Base-by-base conservation (phyloP, 1,140 invertebrate species). In the Macrosteles quadrilineatus region DNA sequence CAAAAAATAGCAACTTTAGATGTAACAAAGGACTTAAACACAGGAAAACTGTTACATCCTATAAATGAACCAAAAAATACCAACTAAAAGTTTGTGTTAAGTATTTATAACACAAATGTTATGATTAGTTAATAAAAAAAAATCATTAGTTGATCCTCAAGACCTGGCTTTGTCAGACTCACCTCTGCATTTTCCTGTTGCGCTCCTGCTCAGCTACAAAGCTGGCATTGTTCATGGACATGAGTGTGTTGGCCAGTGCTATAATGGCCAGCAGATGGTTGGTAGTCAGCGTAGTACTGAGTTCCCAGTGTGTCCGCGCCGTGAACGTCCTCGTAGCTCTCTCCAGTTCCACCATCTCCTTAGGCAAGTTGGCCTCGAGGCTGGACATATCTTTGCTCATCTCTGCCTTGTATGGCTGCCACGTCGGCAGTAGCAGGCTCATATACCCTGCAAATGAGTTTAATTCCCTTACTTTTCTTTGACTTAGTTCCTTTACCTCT, bases 221-320 rank as follows among this genome's bases (percentile, higher is more conserved):
- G 21, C 94, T 95, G 29, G 96, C 94, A 77, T 95, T 95, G 78
- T 93, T 96, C 94, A 99, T 98, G 0, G 95, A 97, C 95, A 98
- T 98, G 21, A 99, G 84, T 0, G 98, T 99, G 80, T 99, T 98
- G 11, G 96, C 93, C 29, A 98, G 83, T 19, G 97, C 91, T 31
- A 99, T 94, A 47, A 99, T 90, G 36, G 96, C 91, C 62, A 99
- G 82, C 30, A 99, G 86, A 82, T 99, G 98, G 80, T 97, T 97
- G 2, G 95, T 98, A 0, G 96, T 98, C 17, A 99, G 80, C 0
- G 95, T 95, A 9, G 92, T 94, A 63, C 95, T 98, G 19, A 98
- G 83, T 82, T 98, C 95, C 97, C 97, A 99, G 78, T 98, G 95
- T 1, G 94, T 88, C 68, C 89, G 88, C 1, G 90, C 87, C 0